phyloP scores from a whole-genome alignment of 2,797 vertebrate genomes.

The Lagodon rhomboides region DNA sequence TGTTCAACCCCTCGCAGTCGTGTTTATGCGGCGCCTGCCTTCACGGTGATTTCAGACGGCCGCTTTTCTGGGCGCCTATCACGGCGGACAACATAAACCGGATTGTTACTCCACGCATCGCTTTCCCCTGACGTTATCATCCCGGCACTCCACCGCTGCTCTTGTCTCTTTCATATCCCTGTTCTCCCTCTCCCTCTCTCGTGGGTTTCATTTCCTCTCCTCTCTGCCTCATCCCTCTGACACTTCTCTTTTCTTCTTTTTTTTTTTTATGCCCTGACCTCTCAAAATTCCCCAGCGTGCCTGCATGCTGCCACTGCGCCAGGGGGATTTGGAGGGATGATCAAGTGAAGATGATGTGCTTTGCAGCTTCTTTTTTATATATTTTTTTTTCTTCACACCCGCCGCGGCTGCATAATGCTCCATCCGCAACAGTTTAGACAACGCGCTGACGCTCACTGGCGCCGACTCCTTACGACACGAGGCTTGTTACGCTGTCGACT shows the following conservation, averaged over 20 bases:
- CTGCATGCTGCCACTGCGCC: conserved; percentile 53
- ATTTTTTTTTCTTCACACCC: conserved; percentile 9
- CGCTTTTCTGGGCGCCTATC: conserved; percentile 43
- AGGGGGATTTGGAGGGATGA: conserved; percentile 74
- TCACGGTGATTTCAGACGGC: conserved; percentile 52
- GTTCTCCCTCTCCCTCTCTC: conserved; percentile 10
- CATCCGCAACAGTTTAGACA: conserved; percentile 65
- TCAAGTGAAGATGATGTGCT: conserved; percentile 78
- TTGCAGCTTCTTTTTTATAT: conserved; percentile 58
- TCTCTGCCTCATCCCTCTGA: conserved; percentile 51
- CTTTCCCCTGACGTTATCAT: conserved; percentile 64
- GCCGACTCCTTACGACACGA: conserved; percentile 51
- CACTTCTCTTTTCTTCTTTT: conserved; percentile 43
- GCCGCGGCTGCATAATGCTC: conserved; percentile 57
- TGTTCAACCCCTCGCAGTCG: conserved; percentile 45
- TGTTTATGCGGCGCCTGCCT: conserved; percentile 52
- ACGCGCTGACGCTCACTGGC: conserved; percentile 50
- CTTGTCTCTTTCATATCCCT: conserved; percentile 42
- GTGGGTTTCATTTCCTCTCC: conserved; percentile 53
- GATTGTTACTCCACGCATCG: conserved; percentile 71
- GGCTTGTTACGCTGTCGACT: conserved; percentile 59
- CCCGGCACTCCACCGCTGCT: conserved; percentile 25
- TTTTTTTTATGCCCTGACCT: conserved; percentile 68
- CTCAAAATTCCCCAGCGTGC: conserved; percentile 66
- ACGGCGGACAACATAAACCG: conserved; percentile 71